Percentiles rank a stretch among this genome's conserved stretches.
Conservation (phyloP, 1,140 invertebrate genomes). For the Ooceraea biroi region DNA sequence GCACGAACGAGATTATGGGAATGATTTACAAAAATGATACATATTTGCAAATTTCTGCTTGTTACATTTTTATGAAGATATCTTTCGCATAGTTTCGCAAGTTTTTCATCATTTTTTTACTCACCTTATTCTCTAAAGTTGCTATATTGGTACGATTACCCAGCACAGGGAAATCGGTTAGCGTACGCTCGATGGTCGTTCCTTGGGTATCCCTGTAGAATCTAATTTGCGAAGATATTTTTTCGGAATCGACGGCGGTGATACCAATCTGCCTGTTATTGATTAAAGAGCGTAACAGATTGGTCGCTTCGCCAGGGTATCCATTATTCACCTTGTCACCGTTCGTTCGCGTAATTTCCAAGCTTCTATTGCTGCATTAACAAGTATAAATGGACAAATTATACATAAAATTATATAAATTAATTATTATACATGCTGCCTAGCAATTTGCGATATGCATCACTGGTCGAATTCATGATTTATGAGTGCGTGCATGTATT, state of each 20-base stretch:
- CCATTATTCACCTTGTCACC: conserved; percentile 84
- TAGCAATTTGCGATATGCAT: not conserved
- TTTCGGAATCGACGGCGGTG: conserved; percentile 86
- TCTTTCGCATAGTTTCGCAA: not conserved
- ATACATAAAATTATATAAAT: not conserved
- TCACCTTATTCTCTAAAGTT: conserved; percentile 83
- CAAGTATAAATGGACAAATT: conserved; percentile 35
- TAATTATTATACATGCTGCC: not conserved
- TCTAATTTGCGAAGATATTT: conserved; percentile 80
- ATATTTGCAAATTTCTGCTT: conserved; percentile 15
- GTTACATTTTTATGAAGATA: too few species aligned
- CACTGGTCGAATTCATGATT: not conserved
- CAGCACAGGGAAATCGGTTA: conserved; percentile 80
- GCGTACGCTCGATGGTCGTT: conserved; percentile 78
- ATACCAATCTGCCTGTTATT: conserved; percentile 91
- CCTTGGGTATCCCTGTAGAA: conserved; percentile 84
- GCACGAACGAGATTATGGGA: not conserved
- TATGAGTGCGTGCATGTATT: too few species aligned
- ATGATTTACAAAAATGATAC: conserved; percentile 14
- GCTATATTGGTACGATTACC: conserved; percentile 82
- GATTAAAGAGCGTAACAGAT: conserved; percentile 90
- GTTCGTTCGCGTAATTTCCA: conserved; percentile 85
- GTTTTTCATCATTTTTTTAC: conserved; percentile 2
- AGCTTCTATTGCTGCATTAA: conserved; percentile 81
- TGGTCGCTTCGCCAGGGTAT: conserved; percentile 89